A percentile compares a stretch with the other conserved stretches of the same genome.
Conservation (phyloP, 2,113 vertebrate genomes). For the Carettochelys insculpta region DNA sequence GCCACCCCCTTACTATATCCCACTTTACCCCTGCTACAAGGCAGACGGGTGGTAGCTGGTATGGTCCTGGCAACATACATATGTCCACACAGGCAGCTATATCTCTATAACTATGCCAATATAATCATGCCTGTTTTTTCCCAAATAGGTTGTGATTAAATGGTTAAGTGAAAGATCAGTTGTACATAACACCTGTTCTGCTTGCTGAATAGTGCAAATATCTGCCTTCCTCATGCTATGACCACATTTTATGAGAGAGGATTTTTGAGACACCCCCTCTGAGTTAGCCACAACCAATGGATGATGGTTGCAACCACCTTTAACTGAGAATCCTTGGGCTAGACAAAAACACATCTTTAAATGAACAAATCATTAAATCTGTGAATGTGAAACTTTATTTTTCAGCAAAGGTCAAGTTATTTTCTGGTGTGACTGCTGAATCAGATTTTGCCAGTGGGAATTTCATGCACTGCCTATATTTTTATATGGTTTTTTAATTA, state of each 20-base stretch:
- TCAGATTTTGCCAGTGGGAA: background rate
- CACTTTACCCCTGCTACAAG: too few relatives aligned
- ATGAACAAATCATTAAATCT: fast-evolving
- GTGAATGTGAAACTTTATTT: background rate
- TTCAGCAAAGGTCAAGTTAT: background rate
- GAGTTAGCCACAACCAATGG: background rate
- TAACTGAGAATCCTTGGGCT: background rate
- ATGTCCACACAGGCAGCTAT: background rate
- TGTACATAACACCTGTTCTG: background rate
- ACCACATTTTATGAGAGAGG: too few relatives aligned
- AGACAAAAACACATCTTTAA: background rate
- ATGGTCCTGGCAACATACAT: too few relatives aligned
- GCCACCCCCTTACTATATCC: too few relatives aligned
- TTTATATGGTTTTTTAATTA: background rate
- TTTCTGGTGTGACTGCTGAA: background rate
- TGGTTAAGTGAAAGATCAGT: background rate
- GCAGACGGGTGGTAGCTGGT: too few relatives aligned
- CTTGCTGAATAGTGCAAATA: too few relatives aligned
- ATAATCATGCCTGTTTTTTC: background rate
- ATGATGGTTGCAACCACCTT: background rate
- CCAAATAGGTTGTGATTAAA: too few relatives aligned
- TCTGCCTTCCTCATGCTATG: too few relatives aligned
- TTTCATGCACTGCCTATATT: background rate
- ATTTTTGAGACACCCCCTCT: background rate
- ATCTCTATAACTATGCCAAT: background rate